Conservation (phyloP, 2,797 vertebrate species). For the Cyclopterus lumpus region DNA sequence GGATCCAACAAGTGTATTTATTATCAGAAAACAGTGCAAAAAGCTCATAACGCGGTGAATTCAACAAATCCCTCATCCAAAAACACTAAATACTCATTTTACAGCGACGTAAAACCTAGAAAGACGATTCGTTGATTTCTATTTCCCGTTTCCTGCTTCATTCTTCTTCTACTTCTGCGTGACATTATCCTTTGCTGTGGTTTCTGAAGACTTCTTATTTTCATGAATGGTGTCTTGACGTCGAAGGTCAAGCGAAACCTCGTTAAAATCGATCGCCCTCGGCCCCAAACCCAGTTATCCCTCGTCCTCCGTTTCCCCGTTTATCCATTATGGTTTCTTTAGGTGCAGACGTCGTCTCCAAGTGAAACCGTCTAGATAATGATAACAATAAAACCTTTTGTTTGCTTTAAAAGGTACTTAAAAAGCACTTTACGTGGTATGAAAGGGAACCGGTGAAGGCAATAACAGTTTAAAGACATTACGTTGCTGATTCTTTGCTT, state of each 20-base stretch:
- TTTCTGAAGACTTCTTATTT: too few relatives aligned
- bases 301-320: background rate
- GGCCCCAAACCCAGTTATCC: background rate
- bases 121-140: too few relatives aligned
- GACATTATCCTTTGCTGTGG: too few relatives aligned
- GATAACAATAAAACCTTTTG: background rate
- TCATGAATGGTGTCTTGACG: slow-evolving; percentile 8
- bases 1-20: too few relatives aligned
- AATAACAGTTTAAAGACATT: background rate
- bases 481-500: background rate
- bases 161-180: too few relatives aligned
- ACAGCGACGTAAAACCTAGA: background rate
- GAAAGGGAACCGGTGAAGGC: background rate
- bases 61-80: too few relatives aligned
- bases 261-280: slow-evolving; percentile 24
- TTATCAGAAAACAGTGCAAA: background rate
- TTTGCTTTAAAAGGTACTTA: background rate
- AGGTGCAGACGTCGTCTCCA: background rate
- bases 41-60: too few relatives aligned
- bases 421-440: background rate
- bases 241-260: slow-evolving; percentile 21
- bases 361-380: background rate
- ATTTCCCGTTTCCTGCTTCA: too few relatives aligned
- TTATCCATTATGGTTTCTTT: background rate
- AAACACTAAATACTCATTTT: background rate